Base-by-base conservation (phyloP, 1,140 invertebrate genomes). In the Bradynema listronoti region DNA sequence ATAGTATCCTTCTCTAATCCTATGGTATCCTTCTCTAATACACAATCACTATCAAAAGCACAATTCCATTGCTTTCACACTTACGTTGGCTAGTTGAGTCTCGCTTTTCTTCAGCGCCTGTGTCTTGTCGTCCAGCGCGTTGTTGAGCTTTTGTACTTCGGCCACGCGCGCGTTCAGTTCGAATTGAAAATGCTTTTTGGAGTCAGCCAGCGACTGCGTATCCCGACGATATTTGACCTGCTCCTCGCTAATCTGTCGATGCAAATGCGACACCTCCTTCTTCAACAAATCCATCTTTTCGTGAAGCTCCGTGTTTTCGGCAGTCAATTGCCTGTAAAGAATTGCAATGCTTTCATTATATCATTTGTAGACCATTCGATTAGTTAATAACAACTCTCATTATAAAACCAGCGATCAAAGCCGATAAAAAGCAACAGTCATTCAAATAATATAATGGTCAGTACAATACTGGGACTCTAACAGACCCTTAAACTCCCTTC, bases 201-300 rank as follows among this genome's bases (percentile, higher is more conserved):
- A 67, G 32, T 67, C 65, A 19, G 67, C 50, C 22, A 67, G 45
- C 11, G 65, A 67, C 46, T 67, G 65, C 2, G 67, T 69, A 34
- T 67, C 65, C 30, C 65, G 61, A 42, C 69, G 62, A 43, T 67
- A 69, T 47, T 67, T 67, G 34, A 56, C 32, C 39, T 67, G 65
- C 45, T 67, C 65, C 49, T 67, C 65, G 33, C 32, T 61, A n/a
- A 67, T 27, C 32, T 69, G 66, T 32, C 57, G 29, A 36, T 67
- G 65, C n/a, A 64, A 32, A 34, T 32, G 33, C 11, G 33, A 29
- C 9, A 69, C 29, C 49, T 67, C 65, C 41, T 67, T 67, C 32
- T 56, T 56, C 11, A 61, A 27, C 25, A 52, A 24, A 29, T 67
- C 65, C 55, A 70, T 29, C 30, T 45, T 58, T 30, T 68, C 65